Percentiles rank a stretch among this genome's conserved stretches.
phyloP scores from a whole-genome alignment of 53 echinoderm and acorn worm species.

The Paracentrotus lividus region DNA sequence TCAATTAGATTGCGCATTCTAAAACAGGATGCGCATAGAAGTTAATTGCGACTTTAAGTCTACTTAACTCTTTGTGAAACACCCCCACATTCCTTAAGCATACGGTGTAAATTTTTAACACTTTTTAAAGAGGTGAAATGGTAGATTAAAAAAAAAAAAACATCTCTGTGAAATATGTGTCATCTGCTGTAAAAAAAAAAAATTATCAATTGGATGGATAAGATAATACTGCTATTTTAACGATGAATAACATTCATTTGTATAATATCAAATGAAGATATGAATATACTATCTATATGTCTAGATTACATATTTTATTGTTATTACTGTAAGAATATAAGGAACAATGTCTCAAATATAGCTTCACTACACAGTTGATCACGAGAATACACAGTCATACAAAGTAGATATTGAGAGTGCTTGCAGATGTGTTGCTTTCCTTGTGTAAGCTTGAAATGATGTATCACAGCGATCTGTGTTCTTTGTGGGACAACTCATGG shows the following conservation, averaged over 20 bases:
- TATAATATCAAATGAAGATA: neutral
- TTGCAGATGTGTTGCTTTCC: neutral
- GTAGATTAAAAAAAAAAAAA: too few species aligned
- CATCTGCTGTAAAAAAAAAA: too few species aligned
- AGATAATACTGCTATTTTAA: too few species aligned
- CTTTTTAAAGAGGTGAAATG: too few species aligned
- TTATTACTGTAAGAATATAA: neutral
- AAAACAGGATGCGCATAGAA: too few species aligned
- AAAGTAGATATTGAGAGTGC: neutral
- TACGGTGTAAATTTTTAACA: too few species aligned
- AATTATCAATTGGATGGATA: too few species aligned
- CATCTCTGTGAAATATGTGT: too few species aligned
- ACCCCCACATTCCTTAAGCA: too few species aligned
- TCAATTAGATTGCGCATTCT: too few species aligned
- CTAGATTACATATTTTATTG: neutral
- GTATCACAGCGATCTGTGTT: conserved; percentile 92
- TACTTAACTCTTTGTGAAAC: too few species aligned
- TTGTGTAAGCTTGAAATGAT: neutral
- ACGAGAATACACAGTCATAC: neutral
- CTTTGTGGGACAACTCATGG: conserved; percentile 99
- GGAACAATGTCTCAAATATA: neutral
- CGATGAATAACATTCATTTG: neutral
- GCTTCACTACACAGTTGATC: neutral
- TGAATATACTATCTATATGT: neutral
- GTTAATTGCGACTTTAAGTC: too few species aligned